These are phyloP conservation scores for Seira musarum DNA, from an alignment of 2,888 invertebrate genomes.

Conservation along the genomic window DNA sequence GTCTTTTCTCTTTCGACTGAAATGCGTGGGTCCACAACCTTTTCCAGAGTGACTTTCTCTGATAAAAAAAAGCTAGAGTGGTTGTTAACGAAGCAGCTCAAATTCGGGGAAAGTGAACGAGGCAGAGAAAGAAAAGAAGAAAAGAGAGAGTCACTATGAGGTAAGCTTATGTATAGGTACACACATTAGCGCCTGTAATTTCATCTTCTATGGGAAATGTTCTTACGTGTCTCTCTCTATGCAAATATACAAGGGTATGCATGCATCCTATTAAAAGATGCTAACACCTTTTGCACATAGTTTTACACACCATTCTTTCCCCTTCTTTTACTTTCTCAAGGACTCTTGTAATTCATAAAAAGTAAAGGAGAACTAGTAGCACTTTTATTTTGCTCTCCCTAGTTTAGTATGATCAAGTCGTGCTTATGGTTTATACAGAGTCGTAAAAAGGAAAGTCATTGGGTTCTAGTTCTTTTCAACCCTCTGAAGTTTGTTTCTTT, in stretches of 20 bases:
- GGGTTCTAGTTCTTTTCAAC: too few species aligned
- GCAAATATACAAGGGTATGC: too few species aligned
- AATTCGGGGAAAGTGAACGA: background rate
- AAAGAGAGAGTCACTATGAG: background rate
- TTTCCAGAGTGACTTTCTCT: too few species aligned
- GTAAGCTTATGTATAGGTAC: too few species aligned
- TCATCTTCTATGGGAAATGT: too few species aligned
- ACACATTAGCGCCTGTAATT: conserved; percentile 3
- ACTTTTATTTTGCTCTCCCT: too few species aligned
- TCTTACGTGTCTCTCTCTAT: background rate
- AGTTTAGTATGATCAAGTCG: too few species aligned
- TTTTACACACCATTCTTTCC: conserved; percentile 47
- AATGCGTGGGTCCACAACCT: too few species aligned
- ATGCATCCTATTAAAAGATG: conserved; percentile 18
- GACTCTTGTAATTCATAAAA: conserved; percentile 20
- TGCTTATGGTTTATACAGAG: background rate
- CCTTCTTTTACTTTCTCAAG: conserved; percentile 35
- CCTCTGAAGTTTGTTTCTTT: too few species aligned
- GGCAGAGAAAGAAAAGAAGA: background rate
- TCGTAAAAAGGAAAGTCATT: background rate
- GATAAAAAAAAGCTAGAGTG: too few species aligned
- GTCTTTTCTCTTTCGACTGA: too few species aligned
- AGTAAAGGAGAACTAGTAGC: too few species aligned
- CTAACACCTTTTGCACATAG: conserved; percentile 25
- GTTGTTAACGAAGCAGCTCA: background rate